Conservation (phyloP, 1,140 invertebrate species). For the Apis dorsata region DNA sequence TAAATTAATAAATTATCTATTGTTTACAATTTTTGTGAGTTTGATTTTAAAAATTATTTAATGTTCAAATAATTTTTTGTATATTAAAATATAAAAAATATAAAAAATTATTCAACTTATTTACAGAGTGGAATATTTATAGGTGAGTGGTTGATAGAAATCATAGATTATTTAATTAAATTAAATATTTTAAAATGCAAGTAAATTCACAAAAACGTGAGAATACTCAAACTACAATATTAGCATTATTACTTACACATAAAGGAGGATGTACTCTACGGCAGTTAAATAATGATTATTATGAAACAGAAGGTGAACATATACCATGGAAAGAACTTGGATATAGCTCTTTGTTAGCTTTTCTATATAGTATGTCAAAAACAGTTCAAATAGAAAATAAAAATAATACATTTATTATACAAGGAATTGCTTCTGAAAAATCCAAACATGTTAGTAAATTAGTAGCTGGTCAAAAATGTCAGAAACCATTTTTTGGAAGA, state of each 20-base stretch:
- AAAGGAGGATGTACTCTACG: conserved; percentile 14
- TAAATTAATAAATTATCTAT: background rate
- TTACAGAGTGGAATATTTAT: background rate
- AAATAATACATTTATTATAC: conserved; percentile 36
- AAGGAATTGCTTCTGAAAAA: conserved; percentile 61
- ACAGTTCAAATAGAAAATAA: conserved; percentile 33
- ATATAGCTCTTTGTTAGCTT: conserved; percentile 36
- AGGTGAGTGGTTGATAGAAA: background rate
- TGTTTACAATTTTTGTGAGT: background rate
- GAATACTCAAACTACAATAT: conserved; percentile 50
- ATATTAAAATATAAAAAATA: too few relatives aligned
- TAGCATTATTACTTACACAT: conserved; percentile 54
- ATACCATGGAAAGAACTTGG: conserved; percentile 67
- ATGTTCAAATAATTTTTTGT: too few relatives aligned
- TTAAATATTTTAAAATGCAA: conserved; percentile 13
- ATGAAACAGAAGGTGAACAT: conserved; percentile 33
- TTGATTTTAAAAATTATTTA: background rate
- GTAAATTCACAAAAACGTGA: background rate
- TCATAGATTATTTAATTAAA: background rate
- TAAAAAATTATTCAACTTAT: background rate
- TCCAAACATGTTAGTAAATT: conserved; percentile 66
- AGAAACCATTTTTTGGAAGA: background rate
- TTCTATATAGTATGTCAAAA: conserved; percentile 54
- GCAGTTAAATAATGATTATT: conserved; percentile 53
- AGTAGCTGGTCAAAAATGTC: conserved; percentile 59